Percentiles rank a stretch among this genome's conserved stretches.
These are phyloP conservation scores for Geophilus truncorum DNA, from an alignment of 2,888 invertebrate genomes.

Conservation along the genomic window DNA sequence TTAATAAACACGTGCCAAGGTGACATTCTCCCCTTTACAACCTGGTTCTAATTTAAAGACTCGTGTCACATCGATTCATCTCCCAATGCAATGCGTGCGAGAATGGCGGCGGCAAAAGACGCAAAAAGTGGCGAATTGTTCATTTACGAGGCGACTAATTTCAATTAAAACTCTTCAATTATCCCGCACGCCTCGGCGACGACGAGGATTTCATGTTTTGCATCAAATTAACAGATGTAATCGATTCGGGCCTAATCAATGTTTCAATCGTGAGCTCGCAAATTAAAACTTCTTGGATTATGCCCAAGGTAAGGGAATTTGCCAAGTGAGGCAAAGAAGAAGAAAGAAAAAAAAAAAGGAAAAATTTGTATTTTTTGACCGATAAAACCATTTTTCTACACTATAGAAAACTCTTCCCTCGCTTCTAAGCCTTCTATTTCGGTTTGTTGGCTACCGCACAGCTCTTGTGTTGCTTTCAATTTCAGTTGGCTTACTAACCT, in stretches of 20 bases:
- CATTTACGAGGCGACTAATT: neutral
- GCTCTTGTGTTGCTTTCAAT: too few species aligned
- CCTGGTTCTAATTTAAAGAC: neutral
- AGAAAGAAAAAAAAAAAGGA: too few species aligned
- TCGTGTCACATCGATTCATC: neutral
- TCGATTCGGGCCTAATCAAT: neutral
- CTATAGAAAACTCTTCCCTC: too few species aligned
- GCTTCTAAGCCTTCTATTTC: too few species aligned
- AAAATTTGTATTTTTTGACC: too few species aligned
- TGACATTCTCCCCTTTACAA: neutral
- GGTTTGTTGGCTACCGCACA: too few species aligned
- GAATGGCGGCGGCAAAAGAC: neutral
- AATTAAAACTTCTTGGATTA: neutral
- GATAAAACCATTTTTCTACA: too few species aligned
- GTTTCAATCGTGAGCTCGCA: neutral
- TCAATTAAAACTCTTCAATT: neutral
- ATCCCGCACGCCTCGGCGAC: neutral
- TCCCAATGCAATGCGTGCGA: too few species aligned
- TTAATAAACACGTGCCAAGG: neutral
- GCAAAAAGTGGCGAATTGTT: neutral
- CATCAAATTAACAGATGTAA: neutral
- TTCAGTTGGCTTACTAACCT: too few species aligned
- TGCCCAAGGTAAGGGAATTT: neutral
- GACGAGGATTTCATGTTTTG: neutral
- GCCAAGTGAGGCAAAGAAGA: too few species aligned